These are phyloP conservation scores for Syngnathus floridae DNA, from an alignment of 2,113 vertebrate genomes.

Conservation along the genomic window DNA sequence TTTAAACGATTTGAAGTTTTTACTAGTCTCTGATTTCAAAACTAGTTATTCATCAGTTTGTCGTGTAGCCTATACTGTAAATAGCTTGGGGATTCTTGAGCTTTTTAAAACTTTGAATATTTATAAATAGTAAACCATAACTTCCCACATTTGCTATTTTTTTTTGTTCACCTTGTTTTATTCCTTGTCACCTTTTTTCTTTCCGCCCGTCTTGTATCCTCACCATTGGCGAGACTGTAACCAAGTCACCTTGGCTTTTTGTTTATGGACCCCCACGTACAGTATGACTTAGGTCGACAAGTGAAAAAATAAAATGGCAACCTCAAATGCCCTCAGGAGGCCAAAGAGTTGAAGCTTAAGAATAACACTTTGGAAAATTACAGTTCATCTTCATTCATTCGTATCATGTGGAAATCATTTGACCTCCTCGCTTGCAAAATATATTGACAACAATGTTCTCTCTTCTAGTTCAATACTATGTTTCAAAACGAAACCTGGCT, in stretches of 20 bases:
- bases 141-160: not conserved
- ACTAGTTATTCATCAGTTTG: too few species aligned
- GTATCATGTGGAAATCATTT: not conserved
- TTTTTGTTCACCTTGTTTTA: not conserved
- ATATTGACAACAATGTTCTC: not conserved
- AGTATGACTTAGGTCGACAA: conserved; percentile 16
- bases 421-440: not conserved
- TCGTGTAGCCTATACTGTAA: too few species aligned
- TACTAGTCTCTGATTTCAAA: too few species aligned
- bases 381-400: not conserved
- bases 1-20: too few species aligned
- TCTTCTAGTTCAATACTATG: conserved; percentile 10
- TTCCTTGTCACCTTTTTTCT: conserved; percentile 4
- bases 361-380: conserved; percentile 12
- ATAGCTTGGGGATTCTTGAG: too few species aligned
- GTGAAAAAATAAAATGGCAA: conserved; percentile 26
- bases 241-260: conserved; percentile 15
- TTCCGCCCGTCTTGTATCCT: not conserved
- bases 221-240: conserved; percentile 39
- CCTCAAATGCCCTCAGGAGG: conserved; percentile 26
- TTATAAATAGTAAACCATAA: not conserved
- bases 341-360: conserved; percentile 21
- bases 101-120: not conserved
- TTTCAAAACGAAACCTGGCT: conserved; percentile 1
- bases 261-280: conserved; percentile 25